A percentile compares a stretch with the other conserved stretches of the same genome.
Conservation (phyloP, 2,888 invertebrate species). For the Heteromurus nitidus region DNA sequence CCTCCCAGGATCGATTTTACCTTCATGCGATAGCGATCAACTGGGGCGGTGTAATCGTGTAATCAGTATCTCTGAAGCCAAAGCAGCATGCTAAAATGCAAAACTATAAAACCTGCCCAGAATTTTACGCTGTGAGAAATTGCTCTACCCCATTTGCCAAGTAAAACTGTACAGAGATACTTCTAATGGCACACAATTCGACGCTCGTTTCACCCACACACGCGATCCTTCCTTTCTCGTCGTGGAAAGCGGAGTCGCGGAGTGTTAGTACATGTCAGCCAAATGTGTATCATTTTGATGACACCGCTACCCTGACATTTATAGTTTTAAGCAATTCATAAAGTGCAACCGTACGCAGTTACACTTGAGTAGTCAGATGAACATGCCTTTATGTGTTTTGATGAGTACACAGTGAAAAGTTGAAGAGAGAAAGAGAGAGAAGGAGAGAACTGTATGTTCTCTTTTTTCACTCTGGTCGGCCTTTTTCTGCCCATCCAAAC, state of each 20-base stretch:
- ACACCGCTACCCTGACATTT: not conserved
- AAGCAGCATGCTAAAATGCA: too few relatives aligned
- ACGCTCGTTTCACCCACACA: not conserved
- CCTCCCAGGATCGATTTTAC: too few relatives aligned
- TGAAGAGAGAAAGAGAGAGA: too few relatives aligned
- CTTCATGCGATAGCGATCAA: too few relatives aligned
- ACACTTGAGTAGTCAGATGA: not conserved
- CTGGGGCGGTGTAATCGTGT: too few relatives aligned
- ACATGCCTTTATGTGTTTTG: not conserved
- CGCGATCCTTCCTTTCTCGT: not conserved
- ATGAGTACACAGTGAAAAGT: not conserved
- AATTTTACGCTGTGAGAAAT: too few relatives aligned
- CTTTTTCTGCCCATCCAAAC: not conserved
- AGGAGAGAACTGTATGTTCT: not conserved
- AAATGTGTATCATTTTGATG: not conserved
- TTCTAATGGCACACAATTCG: too few relatives aligned
- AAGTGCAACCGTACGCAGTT: not conserved
- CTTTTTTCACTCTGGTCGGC: not conserved
- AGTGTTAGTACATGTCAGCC: not conserved
- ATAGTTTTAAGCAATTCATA: not conserved
- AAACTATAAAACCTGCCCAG: too few relatives aligned
- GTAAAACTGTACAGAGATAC: too few relatives aligned
- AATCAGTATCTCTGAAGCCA: too few relatives aligned
- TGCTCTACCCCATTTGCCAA: too few relatives aligned
- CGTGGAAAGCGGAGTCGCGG: too few relatives aligned